Base-by-base conservation (phyloP, 2,888 invertebrate species). In the Salpingus planirostris region DNA sequence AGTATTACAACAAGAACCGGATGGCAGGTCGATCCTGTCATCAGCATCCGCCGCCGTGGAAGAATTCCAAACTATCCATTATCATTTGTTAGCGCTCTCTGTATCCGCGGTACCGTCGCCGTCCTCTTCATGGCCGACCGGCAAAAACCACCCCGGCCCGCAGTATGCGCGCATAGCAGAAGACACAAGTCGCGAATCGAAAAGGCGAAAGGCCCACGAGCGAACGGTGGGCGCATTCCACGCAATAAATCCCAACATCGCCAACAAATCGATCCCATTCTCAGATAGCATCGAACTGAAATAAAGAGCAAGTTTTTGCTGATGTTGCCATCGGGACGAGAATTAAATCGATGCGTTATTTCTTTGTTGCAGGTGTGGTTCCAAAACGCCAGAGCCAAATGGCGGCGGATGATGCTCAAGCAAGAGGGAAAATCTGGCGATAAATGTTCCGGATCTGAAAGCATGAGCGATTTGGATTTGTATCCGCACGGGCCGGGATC, bases 301-400 rank as follows among this genome's bases (percentile, higher is more conserved):
- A n/a, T n/a, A n/a, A n/a, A n/a, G n/a, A n/a, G n/a, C n/a, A n/a
- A n/a, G n/a, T n/a, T n/a, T n/a, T n/a, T n/a, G n/a, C n/a, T n/a
- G n/a, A n/a, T n/a, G n/a, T n/a, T n/a, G n/a, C n/a, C n/a, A n/a
- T n/a, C n/a, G n/a, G n/a, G n/a, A n/a, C n/a, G n/a, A n/a, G n/a
- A n/a, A 18, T 18, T 6, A 18, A 18, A 18, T 7, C 8, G 18
- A 18, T 7, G 8, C 6, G 8, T 18, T 18, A 7, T 8, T 62
- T 60, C 60, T 66, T 71, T 67, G 66, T 69, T 70, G 22, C 76
- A 91, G 90, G 91, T 91, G 33, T 91, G 91, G 91, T 92, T 92
- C 68, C 91, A 92, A 68, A 92, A 92, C 62, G 90, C 91, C 14
- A 73, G 92, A 21, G 92, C 92, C 47, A 92, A 92, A 70, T 90